These are phyloP conservation scores for Rhinolophus sinicus DNA, from an alignment of 2,113 vertebrate genomes.

Conservation along the genomic window DNA sequence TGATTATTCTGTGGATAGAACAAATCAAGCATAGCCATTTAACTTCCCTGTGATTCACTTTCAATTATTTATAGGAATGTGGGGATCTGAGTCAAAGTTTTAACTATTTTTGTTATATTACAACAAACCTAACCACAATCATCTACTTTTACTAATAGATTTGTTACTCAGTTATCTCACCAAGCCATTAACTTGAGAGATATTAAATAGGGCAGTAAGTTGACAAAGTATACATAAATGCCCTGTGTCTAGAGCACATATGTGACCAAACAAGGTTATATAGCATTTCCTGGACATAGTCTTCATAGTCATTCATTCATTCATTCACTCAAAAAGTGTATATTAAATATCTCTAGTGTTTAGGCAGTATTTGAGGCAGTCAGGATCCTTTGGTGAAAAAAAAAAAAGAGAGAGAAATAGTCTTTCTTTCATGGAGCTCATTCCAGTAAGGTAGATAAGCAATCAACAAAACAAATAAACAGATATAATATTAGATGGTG, in stretches of 20 bases:
- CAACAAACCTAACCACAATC: background rate
- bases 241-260: background rate
- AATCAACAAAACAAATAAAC: background rate
- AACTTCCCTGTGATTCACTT: conserved; percentile 1
- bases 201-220: background rate
- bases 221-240: background rate
- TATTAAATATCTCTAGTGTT: background rate
- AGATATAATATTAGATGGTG: background rate
- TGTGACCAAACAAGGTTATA: background rate
- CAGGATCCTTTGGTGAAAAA: background rate
- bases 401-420: background rate
- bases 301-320: background rate
- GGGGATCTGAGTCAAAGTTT: background rate
- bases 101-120: background rate
- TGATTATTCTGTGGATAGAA: conserved; percentile 18
- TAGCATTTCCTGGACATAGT: background rate
- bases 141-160: background rate
- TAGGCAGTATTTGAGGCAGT: background rate
- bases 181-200: background rate
- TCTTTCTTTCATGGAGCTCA: background rate
- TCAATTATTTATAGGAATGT: background rate
- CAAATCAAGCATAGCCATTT: background rate
- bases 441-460: background rate
- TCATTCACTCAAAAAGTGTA: background rate
- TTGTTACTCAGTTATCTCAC: background rate